Evolutionary conservation across 2,113 vertebrate species (phyloP).

Genomic region (Origma solitaria): DNA sequence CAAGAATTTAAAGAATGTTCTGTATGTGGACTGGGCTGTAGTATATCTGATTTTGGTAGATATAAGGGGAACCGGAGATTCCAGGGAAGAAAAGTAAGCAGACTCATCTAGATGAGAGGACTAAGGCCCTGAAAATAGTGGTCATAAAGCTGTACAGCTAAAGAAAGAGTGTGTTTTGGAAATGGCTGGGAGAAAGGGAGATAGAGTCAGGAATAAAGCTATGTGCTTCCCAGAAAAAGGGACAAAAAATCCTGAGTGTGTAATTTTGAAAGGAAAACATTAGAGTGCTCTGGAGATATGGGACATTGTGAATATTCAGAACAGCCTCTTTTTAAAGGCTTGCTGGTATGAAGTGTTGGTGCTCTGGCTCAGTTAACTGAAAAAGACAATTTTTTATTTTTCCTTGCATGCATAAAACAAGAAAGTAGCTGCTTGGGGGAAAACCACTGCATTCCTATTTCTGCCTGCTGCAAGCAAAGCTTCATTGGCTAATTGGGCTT

Average conservation of each 20-base stretch:
- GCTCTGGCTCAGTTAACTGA: background rate
- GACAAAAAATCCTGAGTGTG: background rate
- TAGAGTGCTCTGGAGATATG: background rate
- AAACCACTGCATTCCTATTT: background rate
- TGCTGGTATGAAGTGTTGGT: background rate
- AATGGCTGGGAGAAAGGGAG: background rate
- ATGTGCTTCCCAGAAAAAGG: background rate
- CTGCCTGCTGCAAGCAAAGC: background rate
- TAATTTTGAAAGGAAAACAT: background rate
- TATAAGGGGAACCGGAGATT: background rate
- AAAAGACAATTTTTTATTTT: background rate
- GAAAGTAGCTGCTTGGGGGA: background rate
- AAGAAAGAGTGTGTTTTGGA: background rate
- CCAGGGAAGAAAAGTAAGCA: background rate
- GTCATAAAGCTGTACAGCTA: background rate
- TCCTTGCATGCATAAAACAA: background rate
- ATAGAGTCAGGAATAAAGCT: background rate
- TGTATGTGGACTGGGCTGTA: background rate
- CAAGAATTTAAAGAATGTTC: background rate
- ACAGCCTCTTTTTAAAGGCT: background rate
- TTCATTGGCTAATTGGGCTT: slow-evolving; percentile 38
- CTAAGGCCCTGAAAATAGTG: background rate
- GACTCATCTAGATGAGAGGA: background rate
- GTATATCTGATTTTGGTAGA: background rate
- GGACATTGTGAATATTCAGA: background rate